phyloP scores from a whole-genome alignment of 2,113 vertebrate species.

The Plecturocebus donacophilus region DNA sequence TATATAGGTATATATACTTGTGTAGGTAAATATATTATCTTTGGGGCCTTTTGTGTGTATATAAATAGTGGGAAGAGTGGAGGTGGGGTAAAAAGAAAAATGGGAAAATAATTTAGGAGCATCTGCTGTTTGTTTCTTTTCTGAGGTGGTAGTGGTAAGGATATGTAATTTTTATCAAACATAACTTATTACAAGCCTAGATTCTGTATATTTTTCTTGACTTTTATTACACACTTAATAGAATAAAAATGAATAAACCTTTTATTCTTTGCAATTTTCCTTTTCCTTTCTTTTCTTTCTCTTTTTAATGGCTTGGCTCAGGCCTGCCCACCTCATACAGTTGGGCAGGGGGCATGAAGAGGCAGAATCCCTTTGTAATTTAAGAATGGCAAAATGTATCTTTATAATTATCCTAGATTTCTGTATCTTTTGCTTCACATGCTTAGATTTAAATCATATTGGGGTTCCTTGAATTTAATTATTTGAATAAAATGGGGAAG shows the following conservation, averaged over 20 bases:
- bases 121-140: not conserved
- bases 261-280: not conserved
- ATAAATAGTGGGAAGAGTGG: not conserved
- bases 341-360: not conserved
- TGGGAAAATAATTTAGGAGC: not conserved
- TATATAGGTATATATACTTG: not conserved
- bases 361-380: not conserved
- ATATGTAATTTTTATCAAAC: not conserved
- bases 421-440: not conserved
- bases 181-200: not conserved
- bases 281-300: not conserved
- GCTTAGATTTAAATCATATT: not conserved
- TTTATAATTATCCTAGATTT: not conserved
- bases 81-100: not conserved
- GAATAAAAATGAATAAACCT: not conserved
- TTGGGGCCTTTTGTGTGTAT: not conserved
- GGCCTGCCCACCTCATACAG: not conserved
- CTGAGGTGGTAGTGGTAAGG: not conserved
- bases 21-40: not conserved
- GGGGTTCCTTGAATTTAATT: not conserved
- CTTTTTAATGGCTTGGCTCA: not conserved
- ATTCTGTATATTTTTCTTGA: not conserved
- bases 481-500: not conserved
- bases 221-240: not conserved
- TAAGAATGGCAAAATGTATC: not conserved